Evolutionary conservation across 2,888 invertebrate species (phyloP).

Genomic region (Rhagonycha fulva): DNA sequence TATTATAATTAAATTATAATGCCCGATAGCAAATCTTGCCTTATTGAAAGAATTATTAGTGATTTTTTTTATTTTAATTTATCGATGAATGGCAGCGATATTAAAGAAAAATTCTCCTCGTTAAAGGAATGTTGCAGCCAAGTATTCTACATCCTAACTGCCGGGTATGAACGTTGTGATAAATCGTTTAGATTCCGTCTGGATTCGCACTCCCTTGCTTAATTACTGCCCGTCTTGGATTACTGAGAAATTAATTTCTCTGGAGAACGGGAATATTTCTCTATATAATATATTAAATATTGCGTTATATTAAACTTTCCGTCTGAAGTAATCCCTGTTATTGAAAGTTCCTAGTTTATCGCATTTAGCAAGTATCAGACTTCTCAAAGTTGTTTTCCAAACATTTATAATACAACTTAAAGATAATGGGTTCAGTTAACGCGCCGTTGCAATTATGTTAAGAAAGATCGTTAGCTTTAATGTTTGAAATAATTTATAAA

Average conservation of each 20-base stretch:
- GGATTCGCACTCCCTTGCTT: constrained; percentile 48
- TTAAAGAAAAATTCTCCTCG: constrained; percentile 17
- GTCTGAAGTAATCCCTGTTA: constrained; percentile 44
- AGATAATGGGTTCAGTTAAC: constrained; percentile 44
- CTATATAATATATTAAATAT: constrained; percentile 56
- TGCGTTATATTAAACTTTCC: constrained; percentile 55
- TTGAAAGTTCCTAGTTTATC: constrained; percentile 44
- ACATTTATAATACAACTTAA: constrained; percentile 42
- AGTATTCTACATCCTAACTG: constrained; percentile 32
- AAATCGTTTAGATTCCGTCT: constrained; percentile 53
- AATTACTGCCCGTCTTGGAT: constrained; percentile 57
- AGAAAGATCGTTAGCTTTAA: constrained; percentile 34
- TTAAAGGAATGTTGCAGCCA: constrained; percentile 39
- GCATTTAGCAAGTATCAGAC: constrained; percentile 25
- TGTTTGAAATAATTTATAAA: constrained; percentile 46
- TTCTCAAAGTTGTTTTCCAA: constrained; percentile 40
- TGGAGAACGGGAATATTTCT: constrained; percentile 47
- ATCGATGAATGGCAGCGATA: constrained; percentile 1
- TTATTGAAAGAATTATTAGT: background rate
- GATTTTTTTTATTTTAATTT: background rate
- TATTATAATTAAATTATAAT: background rate
- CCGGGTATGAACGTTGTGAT: constrained; percentile 53
- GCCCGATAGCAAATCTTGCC: background rate
- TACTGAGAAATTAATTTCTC: constrained; percentile 57
- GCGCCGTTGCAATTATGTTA: constrained; percentile 43